phyloP scores from a whole-genome alignment of 2,888 invertebrate species.

The Oscheius sp. region DNA sequence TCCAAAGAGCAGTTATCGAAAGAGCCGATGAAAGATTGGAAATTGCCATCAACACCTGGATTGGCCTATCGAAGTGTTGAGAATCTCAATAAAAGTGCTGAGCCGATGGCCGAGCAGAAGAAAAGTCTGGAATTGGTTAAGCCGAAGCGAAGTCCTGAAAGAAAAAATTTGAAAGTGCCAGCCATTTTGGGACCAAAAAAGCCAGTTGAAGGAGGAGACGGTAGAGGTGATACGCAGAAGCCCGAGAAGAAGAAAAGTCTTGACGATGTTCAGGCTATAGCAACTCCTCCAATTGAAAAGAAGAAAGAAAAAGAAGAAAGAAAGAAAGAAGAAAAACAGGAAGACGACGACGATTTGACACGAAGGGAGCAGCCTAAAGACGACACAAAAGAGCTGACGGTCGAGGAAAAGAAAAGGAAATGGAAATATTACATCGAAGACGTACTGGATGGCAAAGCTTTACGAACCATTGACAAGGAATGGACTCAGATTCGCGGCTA shows the following conservation, averaged over 20 bases:
- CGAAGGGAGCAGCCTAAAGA: neutral
- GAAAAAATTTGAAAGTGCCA: neutral
- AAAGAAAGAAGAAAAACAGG: neutral
- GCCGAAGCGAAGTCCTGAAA: neutral
- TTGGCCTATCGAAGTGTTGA: conserved; percentile 1
- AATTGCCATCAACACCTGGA: neutral
- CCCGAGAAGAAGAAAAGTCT: neutral
- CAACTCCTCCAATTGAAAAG: neutral
- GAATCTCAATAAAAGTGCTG: neutral
- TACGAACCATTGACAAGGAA: neutral
- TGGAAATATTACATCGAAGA: conserved; percentile 9
- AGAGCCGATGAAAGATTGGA: neutral
- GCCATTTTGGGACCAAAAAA: too few species aligned
- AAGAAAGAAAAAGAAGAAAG: neutral
- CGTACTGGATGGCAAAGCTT: conserved; percentile 4
- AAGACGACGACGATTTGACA: neutral
- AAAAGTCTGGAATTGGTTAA: too few species aligned
- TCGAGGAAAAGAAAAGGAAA: conserved; percentile 10
- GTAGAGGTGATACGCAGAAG: neutral
- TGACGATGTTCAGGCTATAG: neutral
- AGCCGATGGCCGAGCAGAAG: neutral
- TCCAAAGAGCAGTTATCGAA: neutral
- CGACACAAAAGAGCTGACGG: neutral
- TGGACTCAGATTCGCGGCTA: conserved; percentile 6
- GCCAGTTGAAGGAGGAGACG: neutral